Evolutionary conservation across 2,888 invertebrate species (phyloP).

Genomic region (Gortyna flavago): DNA sequence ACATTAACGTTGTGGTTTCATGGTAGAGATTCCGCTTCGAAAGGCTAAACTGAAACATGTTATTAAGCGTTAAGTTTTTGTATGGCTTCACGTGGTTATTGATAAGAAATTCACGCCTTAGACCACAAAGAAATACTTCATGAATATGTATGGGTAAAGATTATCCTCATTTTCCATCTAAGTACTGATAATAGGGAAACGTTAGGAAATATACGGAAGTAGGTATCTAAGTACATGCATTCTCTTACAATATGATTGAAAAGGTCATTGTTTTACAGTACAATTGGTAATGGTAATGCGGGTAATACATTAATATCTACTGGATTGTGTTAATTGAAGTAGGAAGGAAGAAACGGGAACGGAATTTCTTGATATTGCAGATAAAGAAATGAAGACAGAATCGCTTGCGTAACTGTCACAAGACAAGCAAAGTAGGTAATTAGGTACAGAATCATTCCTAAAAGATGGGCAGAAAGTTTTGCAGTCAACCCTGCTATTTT

Average conservation of each 20-base stretch:
- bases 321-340: not conserved
- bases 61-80: not conserved
- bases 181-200: not conserved
- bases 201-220: constrained; percentile 34
- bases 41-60: not conserved
- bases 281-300: not conserved
- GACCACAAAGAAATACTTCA: constrained; percentile 26
- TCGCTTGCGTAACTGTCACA: too few species aligned
- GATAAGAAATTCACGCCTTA: not conserved
- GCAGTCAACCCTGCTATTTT: too few species aligned
- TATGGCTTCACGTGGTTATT: not conserved
- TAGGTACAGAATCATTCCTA: not conserved
- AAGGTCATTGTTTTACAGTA: constrained; percentile 18
- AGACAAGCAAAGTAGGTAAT: too few species aligned
- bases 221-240: not conserved
- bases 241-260: constrained; percentile 11
- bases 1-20: not conserved
- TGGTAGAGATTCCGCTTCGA: too few species aligned
- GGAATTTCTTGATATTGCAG: not conserved
- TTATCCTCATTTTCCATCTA: constrained; percentile 14
- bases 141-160: constrained; percentile 25
- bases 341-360: not conserved
- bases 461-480: not conserved
- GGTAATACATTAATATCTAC: not conserved
- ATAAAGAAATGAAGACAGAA: not conserved